A percentile compares a stretch with the other conserved stretches of the same genome.
Evolutionary conservation across 1,140 invertebrate genomes (phyloP).

Genomic region (Eriocheir sinensis): DNA sequence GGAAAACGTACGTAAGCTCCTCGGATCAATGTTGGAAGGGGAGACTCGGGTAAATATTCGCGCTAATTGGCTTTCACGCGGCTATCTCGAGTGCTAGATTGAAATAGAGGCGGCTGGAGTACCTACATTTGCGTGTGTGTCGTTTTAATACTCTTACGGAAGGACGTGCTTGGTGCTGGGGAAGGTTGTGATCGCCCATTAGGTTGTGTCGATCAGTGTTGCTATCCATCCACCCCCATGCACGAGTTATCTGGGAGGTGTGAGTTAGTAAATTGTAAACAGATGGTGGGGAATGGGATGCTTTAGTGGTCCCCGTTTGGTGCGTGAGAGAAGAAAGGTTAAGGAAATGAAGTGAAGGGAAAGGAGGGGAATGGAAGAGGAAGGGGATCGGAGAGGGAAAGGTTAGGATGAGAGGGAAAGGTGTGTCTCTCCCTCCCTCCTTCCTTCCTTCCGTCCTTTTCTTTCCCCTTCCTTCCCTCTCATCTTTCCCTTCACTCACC

Average conservation of each 20-base stretch:
- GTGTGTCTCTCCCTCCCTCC: neutral
- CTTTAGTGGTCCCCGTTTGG: too few species aligned
- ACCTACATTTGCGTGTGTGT: conserved; percentile 58
- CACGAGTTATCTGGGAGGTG: too few species aligned
- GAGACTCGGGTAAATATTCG: conserved; percentile 62
- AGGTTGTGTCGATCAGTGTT: too few species aligned
- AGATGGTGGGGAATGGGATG: too few species aligned
- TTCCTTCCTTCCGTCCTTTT: neutral
- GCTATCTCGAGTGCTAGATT: conserved; percentile 62
- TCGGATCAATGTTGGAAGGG: conserved; percentile 42
- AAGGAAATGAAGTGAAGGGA: too few species aligned
- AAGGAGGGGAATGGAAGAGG: neutral
- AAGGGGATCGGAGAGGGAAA: neutral
- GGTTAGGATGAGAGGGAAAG: neutral
- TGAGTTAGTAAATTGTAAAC: too few species aligned
- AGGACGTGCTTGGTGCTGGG: too few species aligned
- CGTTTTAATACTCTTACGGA: conserved; percentile 53
- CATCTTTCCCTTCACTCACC: too few species aligned
- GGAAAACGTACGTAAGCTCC: conserved; percentile 42
- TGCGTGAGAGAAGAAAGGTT: too few species aligned
- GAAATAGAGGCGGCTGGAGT: conserved; percentile 60
- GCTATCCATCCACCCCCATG: too few species aligned
- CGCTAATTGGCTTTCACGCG: conserved; percentile 67
- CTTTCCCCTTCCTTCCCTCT: too few species aligned
- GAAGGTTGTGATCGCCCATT: conserved; percentile 59